Percentiles rank a stretch among this genome's conserved stretches.
These are phyloP conservation scores for Vespertilio murinus DNA, from an alignment of 2,797 vertebrate genomes.

Conservation along the genomic window DNA sequence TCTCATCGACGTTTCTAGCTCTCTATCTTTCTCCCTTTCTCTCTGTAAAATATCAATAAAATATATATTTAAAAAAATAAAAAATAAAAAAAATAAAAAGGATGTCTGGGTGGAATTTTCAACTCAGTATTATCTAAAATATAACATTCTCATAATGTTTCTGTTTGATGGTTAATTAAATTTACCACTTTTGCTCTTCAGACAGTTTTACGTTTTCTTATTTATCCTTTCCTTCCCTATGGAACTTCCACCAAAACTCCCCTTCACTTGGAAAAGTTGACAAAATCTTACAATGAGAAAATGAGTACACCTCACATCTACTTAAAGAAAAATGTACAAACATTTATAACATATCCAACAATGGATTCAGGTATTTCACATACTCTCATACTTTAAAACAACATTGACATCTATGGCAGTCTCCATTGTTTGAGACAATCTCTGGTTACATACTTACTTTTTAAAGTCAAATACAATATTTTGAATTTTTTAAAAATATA, in stretches of 20 bases:
- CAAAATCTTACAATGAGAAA: not conserved
- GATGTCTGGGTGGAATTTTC: not conserved
- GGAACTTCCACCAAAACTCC: not conserved
- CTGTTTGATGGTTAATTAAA: conserved; percentile 2
- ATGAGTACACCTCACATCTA: not conserved
- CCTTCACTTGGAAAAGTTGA: not conserved
- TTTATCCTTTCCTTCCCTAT: not conserved
- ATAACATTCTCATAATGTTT: not conserved
- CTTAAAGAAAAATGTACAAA: not conserved
- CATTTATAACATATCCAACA: not conserved
- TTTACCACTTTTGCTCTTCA: not conserved
- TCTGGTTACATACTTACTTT: not conserved
- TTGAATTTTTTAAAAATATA: too few species aligned
- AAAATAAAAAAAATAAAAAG: too few species aligned
- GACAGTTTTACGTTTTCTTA: not conserved
- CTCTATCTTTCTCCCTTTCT: too few species aligned
- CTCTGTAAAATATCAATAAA: too few species aligned
- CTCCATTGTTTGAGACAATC: not conserved
- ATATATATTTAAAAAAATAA: too few species aligned
- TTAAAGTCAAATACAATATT: not conserved
- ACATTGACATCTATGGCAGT: not conserved
- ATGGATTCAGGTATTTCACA: not conserved
- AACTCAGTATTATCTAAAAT: conserved; percentile 13
- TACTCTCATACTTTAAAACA: not conserved
- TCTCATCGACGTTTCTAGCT: too few species aligned